Percentiles rank a stretch among this genome's conserved stretches.
These are phyloP conservation scores for Scyliorhinus canicula DNA, from an alignment of 2,797 vertebrate species.

Conservation along the genomic window DNA sequence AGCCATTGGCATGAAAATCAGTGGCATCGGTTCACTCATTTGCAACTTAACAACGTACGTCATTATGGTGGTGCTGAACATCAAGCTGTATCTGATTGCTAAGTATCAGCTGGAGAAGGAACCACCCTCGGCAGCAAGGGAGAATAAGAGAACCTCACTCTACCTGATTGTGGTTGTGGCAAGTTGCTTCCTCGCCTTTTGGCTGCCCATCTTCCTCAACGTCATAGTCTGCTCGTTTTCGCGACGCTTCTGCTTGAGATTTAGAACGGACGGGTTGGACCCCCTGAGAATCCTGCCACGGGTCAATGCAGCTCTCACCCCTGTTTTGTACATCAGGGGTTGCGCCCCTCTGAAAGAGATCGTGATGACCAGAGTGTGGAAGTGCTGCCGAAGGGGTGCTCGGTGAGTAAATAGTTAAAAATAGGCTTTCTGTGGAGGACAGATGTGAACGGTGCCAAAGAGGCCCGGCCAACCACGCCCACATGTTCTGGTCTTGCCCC, in stretches of 20 bases:
- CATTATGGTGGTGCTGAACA: slow-evolving; percentile 60
- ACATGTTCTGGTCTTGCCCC: no score
- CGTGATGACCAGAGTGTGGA: slow-evolving; percentile 55
- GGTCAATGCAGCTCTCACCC: slow-evolving; percentile 63
- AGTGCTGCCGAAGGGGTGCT: slow-evolving; percentile 39
- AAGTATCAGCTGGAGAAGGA: slow-evolving; percentile 60
- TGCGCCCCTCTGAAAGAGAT: slow-evolving; percentile 60
- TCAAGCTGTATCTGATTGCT: slow-evolving; percentile 65
- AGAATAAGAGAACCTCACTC: slow-evolving; percentile 63
- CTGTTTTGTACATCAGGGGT: slow-evolving; percentile 64
- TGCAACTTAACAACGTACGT: slow-evolving; percentile 56
- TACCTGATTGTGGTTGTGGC: slow-evolving; percentile 68
- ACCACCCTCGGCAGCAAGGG: slow-evolving; percentile 53
- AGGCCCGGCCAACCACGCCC: no score
- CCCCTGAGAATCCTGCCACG: slow-evolving; percentile 63
- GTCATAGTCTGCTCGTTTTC: slow-evolving; percentile 57
- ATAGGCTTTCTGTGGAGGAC: no score
- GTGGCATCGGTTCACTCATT: slow-evolving; percentile 53
- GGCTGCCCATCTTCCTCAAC: slow-evolving; percentile 66
- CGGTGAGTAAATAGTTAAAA: neutral
- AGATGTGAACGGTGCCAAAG: no score
- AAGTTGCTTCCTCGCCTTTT: slow-evolving; percentile 62
- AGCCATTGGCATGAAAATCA: slow-evolving; percentile 50
- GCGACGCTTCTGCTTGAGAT: slow-evolving; percentile 51
- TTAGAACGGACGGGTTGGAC: slow-evolving; percentile 65